A percentile compares a stretch with the other conserved stretches of the same genome.
Evolutionary conservation across 2,888 invertebrate species (phyloP).

Genomic region (Lycia hirtaria): DNA sequence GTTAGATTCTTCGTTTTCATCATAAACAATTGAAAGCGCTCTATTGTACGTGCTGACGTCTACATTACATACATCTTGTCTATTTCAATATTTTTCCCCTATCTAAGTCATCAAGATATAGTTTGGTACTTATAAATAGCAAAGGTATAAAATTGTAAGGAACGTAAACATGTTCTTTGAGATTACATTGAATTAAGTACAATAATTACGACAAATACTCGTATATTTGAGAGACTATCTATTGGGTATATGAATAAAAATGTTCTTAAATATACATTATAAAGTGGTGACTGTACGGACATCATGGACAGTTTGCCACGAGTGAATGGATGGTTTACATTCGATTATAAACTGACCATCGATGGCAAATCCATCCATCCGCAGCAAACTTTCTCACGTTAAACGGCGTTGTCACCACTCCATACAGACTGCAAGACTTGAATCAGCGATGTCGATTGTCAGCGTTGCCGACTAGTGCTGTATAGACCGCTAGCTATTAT

Average conservation of each 20-base stretch:
- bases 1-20: not conserved
- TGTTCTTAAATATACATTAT: not conserved
- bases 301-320: too few species aligned
- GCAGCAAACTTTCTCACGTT: too few species aligned
- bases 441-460: too few species aligned
- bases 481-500: too few species aligned
- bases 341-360: too few species aligned
- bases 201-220: conserved; percentile 5
- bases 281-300: too few species aligned
- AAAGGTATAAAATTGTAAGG: conserved; percentile 26
- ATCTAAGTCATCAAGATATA: conserved; percentile 46
- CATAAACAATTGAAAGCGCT: conserved; percentile 22
- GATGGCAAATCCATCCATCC: too few species aligned
- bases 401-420: too few species aligned
- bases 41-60: conserved; percentile 36
- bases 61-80: conserved; percentile 52
- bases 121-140: conserved; percentile 27
- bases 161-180: conserved; percentile 17
- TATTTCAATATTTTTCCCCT: conserved; percentile 57
- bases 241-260: not conserved
- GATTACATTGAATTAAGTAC: conserved; percentile 10
- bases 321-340: too few species aligned
- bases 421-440: too few species aligned
- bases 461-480: too few species aligned
- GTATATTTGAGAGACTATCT: not conserved